Base-by-base conservation (phyloP, 2,888 invertebrate species). In the Holacanthella duospinosa region DNA sequence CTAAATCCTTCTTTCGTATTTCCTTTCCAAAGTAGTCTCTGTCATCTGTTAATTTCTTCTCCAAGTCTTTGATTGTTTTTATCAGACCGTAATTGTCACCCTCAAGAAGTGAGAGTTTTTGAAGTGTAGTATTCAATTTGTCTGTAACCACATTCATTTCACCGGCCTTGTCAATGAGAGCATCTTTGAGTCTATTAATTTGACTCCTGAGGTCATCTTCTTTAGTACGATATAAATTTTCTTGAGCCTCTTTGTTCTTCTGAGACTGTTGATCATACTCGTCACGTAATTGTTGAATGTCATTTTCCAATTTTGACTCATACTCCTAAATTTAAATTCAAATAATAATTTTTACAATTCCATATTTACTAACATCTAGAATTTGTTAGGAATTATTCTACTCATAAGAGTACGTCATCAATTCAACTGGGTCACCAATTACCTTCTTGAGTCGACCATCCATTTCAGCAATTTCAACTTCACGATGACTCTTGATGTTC, bases 381-480 rank as follows among this genome's bases (percentile, higher is more conserved):
- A n/a, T n/a, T n/a, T n/a, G n/a, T n/a, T n/a, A n/a, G n/a, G n/a
- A n/a, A n/a, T n/a, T n/a, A n/a, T n/a, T n/a, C n/a, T n/a, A n/a
- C n/a, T n/a, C n/a, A n/a, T n/a, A n/a, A n/a, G n/a, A n/a, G n/a
- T n/a, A n/a, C n/a, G n/a, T n/a, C n/a, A n/a, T n/a, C n/a, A n/a
- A n/a, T n/a, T n/a, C n/a, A n/a, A n/a, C n/a, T n/a, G n/a, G n/a
- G n/a, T n/a, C n/a, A n/a, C n/a, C n/a, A n/a, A n/a, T 59, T 24
- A 68, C 69, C 66, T 68, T 68, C 58, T 69, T 66, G 9, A 68
- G 62, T 9, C 69, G 66, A 44, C 66, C 66, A 43, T 69, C 69
- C 64, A 69, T 67, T 60, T 69, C 68, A 29, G 68, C 64, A 54
- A 69, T 68, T 59, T 69, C 69, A 44, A 68, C 65, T 58, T 69